A percentile compares a stretch with the other conserved stretches of the same genome.
Conservation (phyloP, 2,113 vertebrate genomes). For the Platycercus adscitus region DNA sequence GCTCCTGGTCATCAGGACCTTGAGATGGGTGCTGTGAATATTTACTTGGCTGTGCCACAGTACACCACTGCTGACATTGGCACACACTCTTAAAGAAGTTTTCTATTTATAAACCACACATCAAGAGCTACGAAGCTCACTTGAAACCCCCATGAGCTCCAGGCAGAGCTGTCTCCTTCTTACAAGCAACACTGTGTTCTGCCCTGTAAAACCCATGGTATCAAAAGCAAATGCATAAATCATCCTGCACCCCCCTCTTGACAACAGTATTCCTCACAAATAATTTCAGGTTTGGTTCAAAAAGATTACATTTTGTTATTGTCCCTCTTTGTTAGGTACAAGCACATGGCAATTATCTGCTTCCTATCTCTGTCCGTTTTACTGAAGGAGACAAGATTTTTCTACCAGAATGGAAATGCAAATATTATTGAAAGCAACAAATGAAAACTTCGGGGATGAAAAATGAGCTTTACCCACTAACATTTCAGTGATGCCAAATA, state of each 20-base stretch:
- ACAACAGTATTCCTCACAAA: neutral
- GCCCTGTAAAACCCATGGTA: neutral
- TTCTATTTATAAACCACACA: constrained; percentile 14
- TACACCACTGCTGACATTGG: neutral
- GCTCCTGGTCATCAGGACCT: neutral
- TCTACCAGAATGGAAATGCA: constrained; percentile 31
- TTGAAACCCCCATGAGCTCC: neutral
- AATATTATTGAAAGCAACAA: constrained; percentile 45
- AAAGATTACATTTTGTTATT: constrained; percentile 37
- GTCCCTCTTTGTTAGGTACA: neutral
- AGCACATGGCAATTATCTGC: neutral
- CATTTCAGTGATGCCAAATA: constrained; percentile 3
- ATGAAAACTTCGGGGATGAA: neutral
- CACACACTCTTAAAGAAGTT: neutral
- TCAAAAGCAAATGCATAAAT: neutral
- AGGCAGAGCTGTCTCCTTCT: neutral
- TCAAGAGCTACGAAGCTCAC: neutral
- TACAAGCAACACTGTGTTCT: neutral
- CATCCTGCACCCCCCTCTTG: neutral
- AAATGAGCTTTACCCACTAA: constrained; percentile 13
- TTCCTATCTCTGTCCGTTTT: neutral
- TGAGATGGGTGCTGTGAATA: neutral
- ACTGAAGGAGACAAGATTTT: neutral
- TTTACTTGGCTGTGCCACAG: fast-evolving
- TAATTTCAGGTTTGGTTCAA: neutral